phyloP scores from a whole-genome alignment of 1,140 invertebrate species.

The Megathymus violae region DNA sequence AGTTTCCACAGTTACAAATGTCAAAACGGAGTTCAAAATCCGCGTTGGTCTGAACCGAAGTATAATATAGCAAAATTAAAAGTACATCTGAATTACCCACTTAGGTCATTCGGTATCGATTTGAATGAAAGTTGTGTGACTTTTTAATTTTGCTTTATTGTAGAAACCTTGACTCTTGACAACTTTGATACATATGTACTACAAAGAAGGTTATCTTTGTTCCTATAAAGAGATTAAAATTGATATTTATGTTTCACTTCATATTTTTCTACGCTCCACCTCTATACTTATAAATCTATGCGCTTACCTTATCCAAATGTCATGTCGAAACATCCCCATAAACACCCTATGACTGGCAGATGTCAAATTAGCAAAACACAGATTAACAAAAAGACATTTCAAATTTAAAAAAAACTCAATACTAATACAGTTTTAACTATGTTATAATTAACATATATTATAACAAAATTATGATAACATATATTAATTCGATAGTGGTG shows the following conservation, averaged over 20 bases:
- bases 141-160: too few relatives aligned
- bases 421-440: slow-evolving; percentile 28
- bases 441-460: slow-evolving; percentile 11
- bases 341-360: slow-evolving; percentile 49
- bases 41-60: too few relatives aligned
- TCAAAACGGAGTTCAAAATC: too few relatives aligned
- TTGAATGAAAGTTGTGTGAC: too few relatives aligned
- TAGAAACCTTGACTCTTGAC: too few relatives aligned
- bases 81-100: too few relatives aligned
- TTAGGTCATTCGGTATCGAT: too few relatives aligned
- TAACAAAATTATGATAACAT: slow-evolving; percentile 21
- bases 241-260: not conserved
- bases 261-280: not conserved
- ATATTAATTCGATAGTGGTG: slow-evolving; percentile 44
- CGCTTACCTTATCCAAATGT: slow-evolving; percentile 49
- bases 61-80: too few relatives aligned
- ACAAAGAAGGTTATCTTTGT: too few relatives aligned
- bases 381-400: slow-evolving; percentile 22
- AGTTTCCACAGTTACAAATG: too few relatives aligned
- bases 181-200: too few relatives aligned
- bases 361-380: slow-evolving; percentile 45
- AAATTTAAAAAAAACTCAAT: slow-evolving; percentile 15
- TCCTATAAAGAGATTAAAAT: not conserved
- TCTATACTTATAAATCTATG: not conserved
- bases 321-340: slow-evolving; percentile 39